Conservation (phyloP, 1,140 invertebrate species). For the Leptinotarsa undecemlineata region DNA sequence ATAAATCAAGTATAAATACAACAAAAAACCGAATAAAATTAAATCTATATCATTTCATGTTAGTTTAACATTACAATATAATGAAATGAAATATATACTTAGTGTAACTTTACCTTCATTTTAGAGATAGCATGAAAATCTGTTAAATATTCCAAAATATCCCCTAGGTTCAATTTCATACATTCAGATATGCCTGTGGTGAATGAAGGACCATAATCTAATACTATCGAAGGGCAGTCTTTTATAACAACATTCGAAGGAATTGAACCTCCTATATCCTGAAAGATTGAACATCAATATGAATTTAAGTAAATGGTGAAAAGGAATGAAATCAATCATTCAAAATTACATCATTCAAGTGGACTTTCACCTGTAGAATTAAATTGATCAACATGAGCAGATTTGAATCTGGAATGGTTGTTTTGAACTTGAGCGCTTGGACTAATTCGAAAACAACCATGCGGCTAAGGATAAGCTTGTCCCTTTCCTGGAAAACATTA, state of each 20-base stretch:
- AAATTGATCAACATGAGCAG: constrained; percentile 89
- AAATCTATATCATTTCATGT: no score
- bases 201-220: constrained; percentile 62
- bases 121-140: constrained; percentile 96
- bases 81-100: not conserved
- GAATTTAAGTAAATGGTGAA: not conserved
- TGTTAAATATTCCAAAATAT: constrained; percentile 92
- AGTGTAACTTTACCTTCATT: constrained; percentile 76
- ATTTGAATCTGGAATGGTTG: constrained; percentile 90
- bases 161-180: constrained; percentile 88
- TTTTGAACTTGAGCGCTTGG: constrained; percentile 94
- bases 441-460: constrained; percentile 92
- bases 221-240: constrained; percentile 44
- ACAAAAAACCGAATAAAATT: no score
- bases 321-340: not conserved
- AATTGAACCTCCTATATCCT: constrained; percentile 71
- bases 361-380: constrained; percentile 70
- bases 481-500: constrained; percentile 73
- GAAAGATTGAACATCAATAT: constrained; percentile 34
- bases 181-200: constrained; percentile 91
- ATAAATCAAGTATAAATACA: no score
- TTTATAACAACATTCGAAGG: constrained; percentile 53
- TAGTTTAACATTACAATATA: no score
- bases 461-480: constrained; percentile 88
- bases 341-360: constrained; percentile 12